Conservation (phyloP, 2,797 vertebrate genomes). For the Alauda arvensis region DNA sequence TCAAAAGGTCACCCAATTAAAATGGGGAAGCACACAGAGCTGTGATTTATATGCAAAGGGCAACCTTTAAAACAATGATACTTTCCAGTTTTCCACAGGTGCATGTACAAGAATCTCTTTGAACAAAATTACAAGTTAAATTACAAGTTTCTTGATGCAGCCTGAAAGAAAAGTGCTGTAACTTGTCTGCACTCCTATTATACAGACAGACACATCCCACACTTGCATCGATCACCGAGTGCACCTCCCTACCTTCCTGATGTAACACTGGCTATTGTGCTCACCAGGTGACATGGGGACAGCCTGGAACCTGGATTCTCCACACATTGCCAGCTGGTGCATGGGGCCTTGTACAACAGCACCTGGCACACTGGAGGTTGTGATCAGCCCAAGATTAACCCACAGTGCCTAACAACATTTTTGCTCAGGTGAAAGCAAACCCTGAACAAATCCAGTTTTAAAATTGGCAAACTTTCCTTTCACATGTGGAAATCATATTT, state of each 20-base stretch:
- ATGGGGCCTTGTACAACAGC: neutral
- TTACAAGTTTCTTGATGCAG: slow-evolving; percentile 37
- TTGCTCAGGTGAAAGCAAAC: neutral
- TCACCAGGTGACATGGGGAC: slow-evolving; percentile 2
- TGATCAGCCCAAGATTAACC: neutral
- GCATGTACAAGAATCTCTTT: slow-evolving; percentile 42
- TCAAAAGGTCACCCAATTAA: slow-evolving; percentile 76
- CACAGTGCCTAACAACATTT: neutral
- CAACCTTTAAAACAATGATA: slow-evolving; percentile 69
- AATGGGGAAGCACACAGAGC: slow-evolving; percentile 62
- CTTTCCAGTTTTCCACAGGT: slow-evolving; percentile 59
- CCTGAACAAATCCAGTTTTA: neutral
- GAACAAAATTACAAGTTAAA: slow-evolving; percentile 36
- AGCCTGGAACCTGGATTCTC: slow-evolving; percentile 11
- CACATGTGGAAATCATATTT: neutral
- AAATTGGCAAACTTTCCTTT: neutral
- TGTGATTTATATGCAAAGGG: slow-evolving; percentile 74
- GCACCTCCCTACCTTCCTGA: neutral
- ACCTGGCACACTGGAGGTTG: neutral
- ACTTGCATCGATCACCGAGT: rapidly evolving
- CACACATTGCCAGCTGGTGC: neutral
- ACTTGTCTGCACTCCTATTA: neutral
- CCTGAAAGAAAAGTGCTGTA: neutral
- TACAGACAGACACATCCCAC: neutral
- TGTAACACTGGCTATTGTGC: neutral